Evolutionary conservation across 2,113 vertebrate species (phyloP).

Genomic region (Aptenodytes forsteri): DNA sequence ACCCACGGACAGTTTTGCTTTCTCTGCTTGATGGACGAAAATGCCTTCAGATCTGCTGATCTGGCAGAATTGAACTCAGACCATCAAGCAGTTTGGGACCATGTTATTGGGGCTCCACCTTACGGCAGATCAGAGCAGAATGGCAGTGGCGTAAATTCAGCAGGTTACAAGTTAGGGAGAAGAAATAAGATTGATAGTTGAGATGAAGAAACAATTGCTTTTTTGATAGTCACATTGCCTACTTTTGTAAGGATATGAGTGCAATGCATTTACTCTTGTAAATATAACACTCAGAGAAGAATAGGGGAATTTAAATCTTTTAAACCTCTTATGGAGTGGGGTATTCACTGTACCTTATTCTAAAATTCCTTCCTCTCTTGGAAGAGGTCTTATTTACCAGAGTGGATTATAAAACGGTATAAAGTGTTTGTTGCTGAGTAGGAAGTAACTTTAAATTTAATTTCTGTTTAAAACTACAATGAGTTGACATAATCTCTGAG

Average conservation of each 20-base stretch:
- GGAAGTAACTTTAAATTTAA: neutral
- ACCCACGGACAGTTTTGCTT: neutral
- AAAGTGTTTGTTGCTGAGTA: neutral
- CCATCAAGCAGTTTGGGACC: neutral
- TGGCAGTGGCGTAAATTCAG: neutral
- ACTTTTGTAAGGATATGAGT: neutral
- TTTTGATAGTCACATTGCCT: neutral
- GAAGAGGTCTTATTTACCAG: neutral
- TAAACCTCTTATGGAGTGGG: neutral
- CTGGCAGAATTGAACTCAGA: neutral
- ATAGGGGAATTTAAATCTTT: neutral
- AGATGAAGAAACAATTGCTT: neutral
- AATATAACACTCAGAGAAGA: neutral
- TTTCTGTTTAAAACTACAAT: neutral
- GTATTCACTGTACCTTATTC: neutral
- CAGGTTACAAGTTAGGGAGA: neutral
- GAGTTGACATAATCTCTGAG: neutral
- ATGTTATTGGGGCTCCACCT: neutral
- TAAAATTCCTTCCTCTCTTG: neutral
- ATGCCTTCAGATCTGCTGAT: neutral
- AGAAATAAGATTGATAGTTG: neutral
- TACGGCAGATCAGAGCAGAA: neutral
- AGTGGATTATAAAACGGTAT: neutral
- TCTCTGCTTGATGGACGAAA: neutral
- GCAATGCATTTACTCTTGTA: neutral